Evolutionary conservation across 2,797 vertebrate species (phyloP).

Genomic region (Anguilla anguilla): DNA sequence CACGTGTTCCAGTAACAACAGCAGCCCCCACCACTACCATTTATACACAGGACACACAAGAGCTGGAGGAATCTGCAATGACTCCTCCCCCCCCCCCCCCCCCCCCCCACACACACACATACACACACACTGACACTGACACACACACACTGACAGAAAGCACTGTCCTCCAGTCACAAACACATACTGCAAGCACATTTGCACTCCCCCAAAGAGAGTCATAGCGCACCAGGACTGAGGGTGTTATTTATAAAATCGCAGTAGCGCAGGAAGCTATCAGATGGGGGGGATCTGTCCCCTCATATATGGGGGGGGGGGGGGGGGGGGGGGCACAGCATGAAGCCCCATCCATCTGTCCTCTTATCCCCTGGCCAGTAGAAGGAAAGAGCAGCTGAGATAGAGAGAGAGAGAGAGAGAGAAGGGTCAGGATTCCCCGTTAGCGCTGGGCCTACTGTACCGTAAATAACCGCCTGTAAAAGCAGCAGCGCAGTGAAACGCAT

Average conservation of each 20-base stretch:
- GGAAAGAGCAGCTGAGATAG: background rate
- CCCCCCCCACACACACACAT: conserved; percentile 15
- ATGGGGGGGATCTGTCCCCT: no score
- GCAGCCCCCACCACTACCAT: background rate
- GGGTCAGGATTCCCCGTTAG: background rate
- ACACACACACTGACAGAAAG: background rate
- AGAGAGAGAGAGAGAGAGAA: background rate
- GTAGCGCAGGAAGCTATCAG: background rate
- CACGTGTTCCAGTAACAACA: background rate
- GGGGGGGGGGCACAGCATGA: no score
- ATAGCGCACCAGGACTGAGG: background rate
- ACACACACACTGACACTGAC: conserved; percentile 14
- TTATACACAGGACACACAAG: background rate
- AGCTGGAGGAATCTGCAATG: background rate
- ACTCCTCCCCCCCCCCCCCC: conserved; percentile 22
- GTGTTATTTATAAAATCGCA: background rate
- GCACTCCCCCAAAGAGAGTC: background rate
- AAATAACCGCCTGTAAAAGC: background rate
- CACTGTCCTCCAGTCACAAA: no score
- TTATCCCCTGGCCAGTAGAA: background rate
- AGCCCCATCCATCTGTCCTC: background rate
- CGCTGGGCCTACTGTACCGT: background rate
- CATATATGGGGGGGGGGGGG: no score
- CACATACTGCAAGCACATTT: no score
- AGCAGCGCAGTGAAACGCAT: background rate